Evolutionary conservation across 92 coral and sea anemone genomes (phyloP), one percentile per base, ranked within the genome.

Genomic region (Heteractis magnifica): DNA sequence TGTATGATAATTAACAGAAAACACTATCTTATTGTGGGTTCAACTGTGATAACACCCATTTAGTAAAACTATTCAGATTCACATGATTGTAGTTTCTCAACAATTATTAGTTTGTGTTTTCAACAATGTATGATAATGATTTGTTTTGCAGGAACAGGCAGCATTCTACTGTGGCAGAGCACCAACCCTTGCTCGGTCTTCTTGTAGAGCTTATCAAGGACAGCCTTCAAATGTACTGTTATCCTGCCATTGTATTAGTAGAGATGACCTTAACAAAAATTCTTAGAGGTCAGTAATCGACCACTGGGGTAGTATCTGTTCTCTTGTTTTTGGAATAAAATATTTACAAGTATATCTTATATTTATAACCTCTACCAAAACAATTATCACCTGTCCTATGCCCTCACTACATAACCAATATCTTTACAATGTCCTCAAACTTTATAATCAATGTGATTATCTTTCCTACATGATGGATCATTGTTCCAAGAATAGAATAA

Each of bases 201-300:
- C 90, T 49, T 89, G 91, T 73, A 84, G 84, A 81, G 81, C 80
- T 83, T 65, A 80, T 71, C 87, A 86, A 68, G 79, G 83, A 80
- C 90, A 79, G 88, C 82, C 90, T 56, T 84, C 87, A 60, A 74
- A 79, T 56, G 71, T 14, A 76, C 65, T 51, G 77, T 58, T 73
- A 90, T 88, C 87, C 89, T 90, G 91, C 89, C 91, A 85, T 80
- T 77, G 88, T 51, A 79, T 75, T 80, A 88, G 88, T 84, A 62
- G 82, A 75, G 92, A 70, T 49, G 77, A 89, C 87, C 85, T 85
- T 86, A 88, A 88, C 85, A 93, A 93, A 84, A 91, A 93, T 87
- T 94, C 92, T 91, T 92, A 93, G 91, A 93, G 98, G 98, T 93
- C 98, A 93, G 98, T 93, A 93, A 88, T 82, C 90, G 98, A 93